phyloP scores from a whole-genome alignment of 2,888 invertebrate species.

The Miltochrista miniata region DNA sequence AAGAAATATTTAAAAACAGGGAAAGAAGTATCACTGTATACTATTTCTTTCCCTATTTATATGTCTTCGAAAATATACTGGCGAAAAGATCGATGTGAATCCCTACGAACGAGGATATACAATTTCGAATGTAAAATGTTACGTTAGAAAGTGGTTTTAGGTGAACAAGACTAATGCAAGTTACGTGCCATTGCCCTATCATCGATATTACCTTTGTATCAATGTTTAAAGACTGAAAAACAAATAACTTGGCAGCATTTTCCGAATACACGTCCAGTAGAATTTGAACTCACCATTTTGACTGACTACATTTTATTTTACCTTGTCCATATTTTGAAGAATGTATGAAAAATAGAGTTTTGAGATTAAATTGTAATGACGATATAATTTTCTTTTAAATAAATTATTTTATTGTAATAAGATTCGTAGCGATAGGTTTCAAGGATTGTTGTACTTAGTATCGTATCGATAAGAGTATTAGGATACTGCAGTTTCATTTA shows the following conservation, averaged over 20 bases:
- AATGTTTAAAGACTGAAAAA: conserved; percentile 10
- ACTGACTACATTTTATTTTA: conserved; percentile 20
- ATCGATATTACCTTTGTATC: background rate
- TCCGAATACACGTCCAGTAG: conserved; percentile 18
- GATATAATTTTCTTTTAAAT: conserved; percentile 8
- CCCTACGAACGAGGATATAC: too few relatives aligned
- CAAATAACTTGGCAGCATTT: conserved; percentile 11
- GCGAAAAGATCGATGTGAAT: too few relatives aligned
- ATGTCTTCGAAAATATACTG: too few relatives aligned
- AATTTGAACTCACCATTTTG: conserved; percentile 14
- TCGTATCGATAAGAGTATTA: conserved; percentile 7
- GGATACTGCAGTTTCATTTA: background rate
- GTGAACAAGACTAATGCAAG: background rate
- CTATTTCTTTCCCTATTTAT: too few relatives aligned
- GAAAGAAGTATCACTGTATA: too few relatives aligned
- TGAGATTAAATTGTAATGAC: conserved; percentile 12
- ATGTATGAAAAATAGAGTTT: conserved; percentile 11
- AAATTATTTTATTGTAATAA: conserved; percentile 13
- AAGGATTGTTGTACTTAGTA: conserved; percentile 12
- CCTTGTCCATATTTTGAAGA: conserved; percentile 25
- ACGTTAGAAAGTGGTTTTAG: background rate
- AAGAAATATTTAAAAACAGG: too few relatives aligned
- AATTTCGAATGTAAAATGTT: too few relatives aligned
- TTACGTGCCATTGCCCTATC: background rate
- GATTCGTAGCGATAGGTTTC: conserved; percentile 9